A percentile compares a stretch with the other conserved stretches of the same genome.
Conservation (phyloP, 1,140 invertebrate genomes). For the Hetaerina americana region DNA sequence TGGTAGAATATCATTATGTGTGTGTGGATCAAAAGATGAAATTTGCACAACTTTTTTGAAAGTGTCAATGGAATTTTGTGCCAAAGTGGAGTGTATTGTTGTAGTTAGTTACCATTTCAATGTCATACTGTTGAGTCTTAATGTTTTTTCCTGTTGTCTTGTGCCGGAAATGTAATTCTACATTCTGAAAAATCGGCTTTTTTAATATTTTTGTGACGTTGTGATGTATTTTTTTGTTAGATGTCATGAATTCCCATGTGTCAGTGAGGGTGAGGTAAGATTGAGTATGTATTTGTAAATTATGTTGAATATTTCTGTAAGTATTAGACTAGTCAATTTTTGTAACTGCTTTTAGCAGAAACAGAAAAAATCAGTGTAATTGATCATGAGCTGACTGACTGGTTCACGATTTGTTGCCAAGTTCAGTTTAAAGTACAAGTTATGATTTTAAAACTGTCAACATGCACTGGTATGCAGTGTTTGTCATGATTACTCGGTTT, state of each 20-base stretch:
- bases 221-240: too few relatives aligned
- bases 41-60: background rate
- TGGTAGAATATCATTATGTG: background rate
- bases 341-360: background rate
- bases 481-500: background rate
- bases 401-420: background rate
- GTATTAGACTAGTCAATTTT: background rate
- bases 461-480: background rate
- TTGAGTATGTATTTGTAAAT: background rate
- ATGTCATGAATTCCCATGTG: too few relatives aligned
- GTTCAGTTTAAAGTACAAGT: background rate
- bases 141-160: background rate
- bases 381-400: background rate
- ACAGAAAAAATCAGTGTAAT: background rate
- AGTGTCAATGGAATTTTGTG: background rate
- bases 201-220: background rate
- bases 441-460: background rate
- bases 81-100: background rate
- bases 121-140: background rate
- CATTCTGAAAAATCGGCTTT: background rate
- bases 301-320: conserved; percentile 1
- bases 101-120: background rate
- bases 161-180: background rate
- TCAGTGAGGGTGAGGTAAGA: background rate
- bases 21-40: background rate